Base-by-base conservation (phyloP, 2,888 invertebrate species). In the Lepas anatifera region DNA sequence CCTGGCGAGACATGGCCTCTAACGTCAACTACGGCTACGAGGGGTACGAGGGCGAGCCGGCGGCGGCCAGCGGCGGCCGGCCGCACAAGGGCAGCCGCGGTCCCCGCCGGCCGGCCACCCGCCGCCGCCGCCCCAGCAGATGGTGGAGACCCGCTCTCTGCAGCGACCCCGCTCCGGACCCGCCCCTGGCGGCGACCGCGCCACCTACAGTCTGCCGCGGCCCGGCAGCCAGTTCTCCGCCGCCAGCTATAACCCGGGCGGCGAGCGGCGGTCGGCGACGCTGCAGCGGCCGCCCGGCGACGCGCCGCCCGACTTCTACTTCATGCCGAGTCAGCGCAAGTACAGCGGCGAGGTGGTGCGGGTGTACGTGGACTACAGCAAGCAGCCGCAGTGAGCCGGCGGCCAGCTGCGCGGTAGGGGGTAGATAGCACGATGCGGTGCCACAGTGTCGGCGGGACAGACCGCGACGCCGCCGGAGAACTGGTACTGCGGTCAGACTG, bases 251-350 rank as follows among this genome's bases (percentile, higher is more conserved):
- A 83, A 84, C 73, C 84, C 84, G 35, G 83, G 84, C 73, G 84
- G 84, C 77, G 82, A 84, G 22, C 81, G 83, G 70, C 70, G 70
- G 70, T 67, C 64, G n/a, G 8, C 58, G 63, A 48, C 48, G 35
- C 67, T 68, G 72, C 48, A 69, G 50, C 71, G 71, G 35, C 22
- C 52, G 25, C n/a, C 69, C 16, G 67, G 48, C 48, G 80, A 83
- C 25, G 79, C 86, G 74, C 87, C 88, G 76, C 89, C 93, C 0
- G 94, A 95, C 81, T 94, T 94, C 81, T 95, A 95, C 81, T 95
- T 94, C 80, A 94, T 95, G 93, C 94, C 94, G 66, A 92, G 92
- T 73, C 95, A 95, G 79, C 82, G 95, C 73, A 93, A 94, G 81
- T 93, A 94, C 81, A 92, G 93, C 77, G 94, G 94, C 75, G 93